Evolutionary conservation across 2,797 vertebrate genomes (phyloP).

Genomic region (Falco peregrinus): DNA sequence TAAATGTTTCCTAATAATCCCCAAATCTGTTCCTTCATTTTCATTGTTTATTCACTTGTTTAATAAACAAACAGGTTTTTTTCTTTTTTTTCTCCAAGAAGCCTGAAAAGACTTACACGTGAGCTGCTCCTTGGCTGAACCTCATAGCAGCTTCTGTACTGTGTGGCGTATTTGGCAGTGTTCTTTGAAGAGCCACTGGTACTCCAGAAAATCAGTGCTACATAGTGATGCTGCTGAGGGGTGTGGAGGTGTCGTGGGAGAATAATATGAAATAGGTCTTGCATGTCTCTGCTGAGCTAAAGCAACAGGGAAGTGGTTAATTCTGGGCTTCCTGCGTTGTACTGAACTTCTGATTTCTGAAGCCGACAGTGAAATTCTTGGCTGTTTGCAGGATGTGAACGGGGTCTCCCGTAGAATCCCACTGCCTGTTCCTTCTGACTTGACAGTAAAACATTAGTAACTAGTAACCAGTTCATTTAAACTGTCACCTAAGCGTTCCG

Average conservation of each 20-base stretch:
- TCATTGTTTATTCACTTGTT: conserved; percentile 5
- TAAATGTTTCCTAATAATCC: conserved; percentile 17
- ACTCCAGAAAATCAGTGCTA: neutral
- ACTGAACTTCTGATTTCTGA: neutral
- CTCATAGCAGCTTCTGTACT: neutral
- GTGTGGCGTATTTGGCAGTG: neutral
- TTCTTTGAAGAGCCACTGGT: neutral
- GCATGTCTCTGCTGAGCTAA: neutral
- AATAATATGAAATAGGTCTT: neutral
- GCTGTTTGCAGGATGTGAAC: neutral
- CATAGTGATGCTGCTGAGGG: neutral
- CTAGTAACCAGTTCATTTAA: neutral
- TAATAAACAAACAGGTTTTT: neutral
- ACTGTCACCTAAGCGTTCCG: neutral
- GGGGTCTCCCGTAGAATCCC: neutral
- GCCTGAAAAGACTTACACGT: neutral
- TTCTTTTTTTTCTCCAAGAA: neutral
- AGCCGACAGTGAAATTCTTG: neutral
- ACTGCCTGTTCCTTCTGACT: neutral
- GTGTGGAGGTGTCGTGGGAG: neutral
- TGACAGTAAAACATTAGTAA: neutral
- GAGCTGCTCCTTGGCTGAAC: conserved; percentile 5
- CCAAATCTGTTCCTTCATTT: neutral
- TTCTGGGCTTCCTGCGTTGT: neutral
- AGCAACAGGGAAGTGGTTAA: neutral